Percentiles rank a stretch among this genome's conserved stretches.
phyloP scores from a whole-genome alignment of 1,140 invertebrate species.

The Orchestia grillus region DNA sequence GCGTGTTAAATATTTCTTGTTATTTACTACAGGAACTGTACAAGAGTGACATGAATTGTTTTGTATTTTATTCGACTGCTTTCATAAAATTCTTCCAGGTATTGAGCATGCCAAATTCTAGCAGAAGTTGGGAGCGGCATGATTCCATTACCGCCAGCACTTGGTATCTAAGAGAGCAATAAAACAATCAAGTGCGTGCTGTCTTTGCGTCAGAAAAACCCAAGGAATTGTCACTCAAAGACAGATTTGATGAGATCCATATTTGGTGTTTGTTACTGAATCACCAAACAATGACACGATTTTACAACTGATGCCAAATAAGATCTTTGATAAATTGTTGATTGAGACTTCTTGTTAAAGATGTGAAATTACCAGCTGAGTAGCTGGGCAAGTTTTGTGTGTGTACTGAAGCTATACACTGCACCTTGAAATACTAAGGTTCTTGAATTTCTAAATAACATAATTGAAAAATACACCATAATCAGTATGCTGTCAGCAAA shows the following conservation, averaged over 20 bases:
- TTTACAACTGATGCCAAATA: not conserved
- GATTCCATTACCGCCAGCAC: not conserved
- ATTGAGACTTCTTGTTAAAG: not conserved
- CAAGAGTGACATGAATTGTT: not conserved
- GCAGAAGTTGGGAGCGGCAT: not conserved
- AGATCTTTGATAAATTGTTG: not conserved
- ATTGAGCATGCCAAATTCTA: not conserved
- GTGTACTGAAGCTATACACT: not conserved
- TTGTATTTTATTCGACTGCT: not conserved
- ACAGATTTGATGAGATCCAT: not conserved
- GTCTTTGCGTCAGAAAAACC: not conserved
- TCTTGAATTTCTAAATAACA: too few relatives aligned
- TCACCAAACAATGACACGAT: not conserved
- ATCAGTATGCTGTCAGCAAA: too few relatives aligned
- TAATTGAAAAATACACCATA: too few relatives aligned
- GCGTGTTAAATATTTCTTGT: not conserved
- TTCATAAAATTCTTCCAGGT: not conserved
- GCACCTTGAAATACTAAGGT: too few relatives aligned
- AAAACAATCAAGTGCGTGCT: not conserved
- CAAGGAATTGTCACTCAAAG: not conserved
- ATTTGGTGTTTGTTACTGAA: not conserved
- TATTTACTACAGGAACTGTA: not conserved
- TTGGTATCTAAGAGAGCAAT: not conserved
- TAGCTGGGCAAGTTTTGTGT: not conserved
- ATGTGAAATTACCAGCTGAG: not conserved